Evolutionary conservation across 2,113 vertebrate species (phyloP), one percentile per base, ranked within the genome.

Genomic region (Cathartes aura): DNA sequence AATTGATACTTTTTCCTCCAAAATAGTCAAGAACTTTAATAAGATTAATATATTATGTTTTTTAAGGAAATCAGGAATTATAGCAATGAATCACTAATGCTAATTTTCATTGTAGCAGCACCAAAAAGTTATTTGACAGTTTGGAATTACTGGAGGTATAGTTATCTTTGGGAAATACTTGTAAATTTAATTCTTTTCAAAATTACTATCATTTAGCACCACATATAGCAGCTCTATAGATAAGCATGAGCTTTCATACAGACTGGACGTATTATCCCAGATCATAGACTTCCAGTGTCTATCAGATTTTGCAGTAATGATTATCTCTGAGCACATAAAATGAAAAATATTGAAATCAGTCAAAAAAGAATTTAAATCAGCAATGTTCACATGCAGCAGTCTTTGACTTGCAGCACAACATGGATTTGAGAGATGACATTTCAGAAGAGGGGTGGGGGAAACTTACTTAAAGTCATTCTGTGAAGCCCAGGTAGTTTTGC

Each of bases 341-440:
- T 48, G 8, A 34, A 60, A 89, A 73, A 43, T 24, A 55, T 6
- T 68, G 16, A 50, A 34, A 67, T 48, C 5, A 15, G 20, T 29
- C 6, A 36, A 83, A 68, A 82, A 80, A 59, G 20, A 42, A 70
- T 30, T 40, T 40, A 34, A 29, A 76, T 22, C 40, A 30, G 21
- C 24, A 10, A 42, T 9, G 13, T 47, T 80, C 30, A 43, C 34
- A 34, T 22, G 20, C 19, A 89, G 27, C 11, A 21, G 11, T 64
- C 11, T 59, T 70, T 0, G 1, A 59, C 26, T 70, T 75, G n/a
- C 1, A 0, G 12, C 12, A 34, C 24, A 68, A 43, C 30, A n/a
- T 10, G 24, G 24, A 30, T 63, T 70, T 71, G 45, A 63, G 50
- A 55, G 16, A 52, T 8, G 24, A 24, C 23, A 36, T 58, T 80